Evolutionary conservation across 2,797 vertebrate species (phyloP).

Genomic region (Typhlichthys subterraneus): DNA sequence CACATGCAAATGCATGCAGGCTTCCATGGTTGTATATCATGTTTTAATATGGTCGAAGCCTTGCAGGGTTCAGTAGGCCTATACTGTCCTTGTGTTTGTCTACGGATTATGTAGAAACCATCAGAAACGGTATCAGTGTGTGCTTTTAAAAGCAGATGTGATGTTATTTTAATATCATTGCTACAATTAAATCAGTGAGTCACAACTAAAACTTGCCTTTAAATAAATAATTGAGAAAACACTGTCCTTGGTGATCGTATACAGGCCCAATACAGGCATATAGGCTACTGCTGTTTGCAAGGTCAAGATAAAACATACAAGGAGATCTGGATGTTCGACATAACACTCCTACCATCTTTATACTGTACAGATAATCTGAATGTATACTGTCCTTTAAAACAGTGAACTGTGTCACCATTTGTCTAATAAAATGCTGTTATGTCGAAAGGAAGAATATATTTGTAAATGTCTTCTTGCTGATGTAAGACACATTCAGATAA

Average conservation of each 20-base stretch:
- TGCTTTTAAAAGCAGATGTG: too few relatives aligned
- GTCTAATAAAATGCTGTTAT: conserved; percentile 73
- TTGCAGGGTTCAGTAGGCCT: too few relatives aligned
- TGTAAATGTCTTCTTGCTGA: conserved; percentile 29
- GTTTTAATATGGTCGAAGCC: too few relatives aligned
- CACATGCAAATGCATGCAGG: too few relatives aligned
- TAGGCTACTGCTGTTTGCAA: neutral
- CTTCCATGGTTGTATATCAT: too few relatives aligned
- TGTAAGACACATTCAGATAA: conserved; percentile 8
- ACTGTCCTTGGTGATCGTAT: neutral
- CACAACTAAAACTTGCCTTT: too few relatives aligned
- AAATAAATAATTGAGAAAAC: neutral
- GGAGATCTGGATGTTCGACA: conserved; percentile 50
- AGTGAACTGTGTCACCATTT: conserved; percentile 74
- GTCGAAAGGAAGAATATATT: conserved; percentile 34
- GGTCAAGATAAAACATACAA: neutral
- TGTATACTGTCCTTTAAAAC: conserved; percentile 75
- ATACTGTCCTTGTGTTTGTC: too few relatives aligned
- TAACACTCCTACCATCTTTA: conserved; percentile 39
- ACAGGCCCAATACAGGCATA: too few relatives aligned
- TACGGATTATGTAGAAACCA: too few relatives aligned
- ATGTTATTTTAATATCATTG: too few relatives aligned
- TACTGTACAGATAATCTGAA: conserved; percentile 77
- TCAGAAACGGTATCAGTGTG: too few relatives aligned
- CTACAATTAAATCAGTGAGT: too few relatives aligned